Evolutionary conservation across 2,888 invertebrate genomes (phyloP).

Genomic region (Ellobium chinense): DNA sequence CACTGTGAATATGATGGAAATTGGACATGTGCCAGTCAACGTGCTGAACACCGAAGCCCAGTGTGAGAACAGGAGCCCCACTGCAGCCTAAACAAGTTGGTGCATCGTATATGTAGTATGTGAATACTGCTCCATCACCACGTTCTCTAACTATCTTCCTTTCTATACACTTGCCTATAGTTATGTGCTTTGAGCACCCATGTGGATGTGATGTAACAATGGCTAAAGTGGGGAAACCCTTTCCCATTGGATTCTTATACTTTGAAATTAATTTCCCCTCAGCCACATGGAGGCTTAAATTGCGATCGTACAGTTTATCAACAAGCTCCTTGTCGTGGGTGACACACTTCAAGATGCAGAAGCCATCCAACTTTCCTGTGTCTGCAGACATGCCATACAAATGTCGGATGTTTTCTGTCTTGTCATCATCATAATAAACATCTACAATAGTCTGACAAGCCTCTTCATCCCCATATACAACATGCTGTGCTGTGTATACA

Average conservation of each 20-base stretch:
- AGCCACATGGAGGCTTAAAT: neutral
- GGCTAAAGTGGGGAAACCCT: neutral
- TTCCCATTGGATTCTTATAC: neutral
- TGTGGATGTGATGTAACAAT: slow-evolving; percentile 16
- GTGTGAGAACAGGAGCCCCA: slow-evolving; percentile 11
- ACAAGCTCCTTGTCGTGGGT: neutral
- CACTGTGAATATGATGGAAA: too few species aligned
- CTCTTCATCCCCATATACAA: slow-evolving; percentile 9
- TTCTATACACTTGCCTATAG: slow-evolving; percentile 3
- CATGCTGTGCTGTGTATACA: slow-evolving; percentile 13
- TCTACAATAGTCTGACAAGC: neutral
- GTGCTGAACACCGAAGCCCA: too few species aligned
- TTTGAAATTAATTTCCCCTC: neutral
- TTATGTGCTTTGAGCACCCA: slow-evolving; percentile 17
- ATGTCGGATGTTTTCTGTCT: neutral
- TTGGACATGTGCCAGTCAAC: too few species aligned
- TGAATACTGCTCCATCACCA: neutral
- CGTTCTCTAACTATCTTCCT: neutral
- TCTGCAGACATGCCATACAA: too few species aligned
- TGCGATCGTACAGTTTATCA: neutral
- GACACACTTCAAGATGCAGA: neutral
- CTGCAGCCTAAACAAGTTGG: slow-evolving; percentile 22
- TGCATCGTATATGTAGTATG: neutral
- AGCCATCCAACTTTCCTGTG: too few species aligned
- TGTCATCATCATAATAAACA: neutral